Evolutionary conservation across 2,888 invertebrate species (phyloP).

Genomic region (Hypena proboscidalis): DNA sequence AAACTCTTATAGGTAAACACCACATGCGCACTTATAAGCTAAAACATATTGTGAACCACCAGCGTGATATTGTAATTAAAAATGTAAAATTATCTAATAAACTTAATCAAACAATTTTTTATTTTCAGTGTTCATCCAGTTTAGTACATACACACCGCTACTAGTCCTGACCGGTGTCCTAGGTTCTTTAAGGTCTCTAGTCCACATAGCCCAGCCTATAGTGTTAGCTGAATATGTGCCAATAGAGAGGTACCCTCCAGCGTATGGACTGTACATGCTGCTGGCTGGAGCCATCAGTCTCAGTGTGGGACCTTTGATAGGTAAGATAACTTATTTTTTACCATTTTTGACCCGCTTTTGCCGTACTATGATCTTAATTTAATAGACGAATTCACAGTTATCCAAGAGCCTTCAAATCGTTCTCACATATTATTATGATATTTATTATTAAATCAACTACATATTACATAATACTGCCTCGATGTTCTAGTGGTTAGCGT

Average conservation of each 20-base stretch:
- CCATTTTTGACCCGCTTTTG: no score
- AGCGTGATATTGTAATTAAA: neutral
- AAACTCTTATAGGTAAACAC: no score
- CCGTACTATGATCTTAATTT: no score
- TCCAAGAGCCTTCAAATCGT: no score
- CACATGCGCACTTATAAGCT: no score
- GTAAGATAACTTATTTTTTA: slow-evolving; percentile 64
- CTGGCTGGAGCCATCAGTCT: slow-evolving; percentile 86
- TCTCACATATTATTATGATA: no score
- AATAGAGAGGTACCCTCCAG: slow-evolving; percentile 87
- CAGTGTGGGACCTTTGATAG: slow-evolving; percentile 86
- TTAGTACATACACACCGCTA: slow-evolving; percentile 81
- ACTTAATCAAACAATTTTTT: slow-evolving; percentile 3
- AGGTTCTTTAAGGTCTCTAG: slow-evolving; percentile 85
- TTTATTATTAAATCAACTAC: no score
- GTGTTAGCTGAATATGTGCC: slow-evolving; percentile 87
- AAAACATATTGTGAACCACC: no score
- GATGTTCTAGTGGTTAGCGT: no score
- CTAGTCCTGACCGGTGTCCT: slow-evolving; percentile 79
- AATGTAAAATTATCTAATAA: neutral
- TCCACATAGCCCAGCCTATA: slow-evolving; percentile 87
- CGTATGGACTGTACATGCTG: slow-evolving; percentile 88
- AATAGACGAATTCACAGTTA: no score
- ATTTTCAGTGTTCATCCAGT: slow-evolving; percentile 85
- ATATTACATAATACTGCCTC: no score